Conservation (phyloP, 2,113 vertebrate species). For the Daphoenositta chrysoptera region DNA sequence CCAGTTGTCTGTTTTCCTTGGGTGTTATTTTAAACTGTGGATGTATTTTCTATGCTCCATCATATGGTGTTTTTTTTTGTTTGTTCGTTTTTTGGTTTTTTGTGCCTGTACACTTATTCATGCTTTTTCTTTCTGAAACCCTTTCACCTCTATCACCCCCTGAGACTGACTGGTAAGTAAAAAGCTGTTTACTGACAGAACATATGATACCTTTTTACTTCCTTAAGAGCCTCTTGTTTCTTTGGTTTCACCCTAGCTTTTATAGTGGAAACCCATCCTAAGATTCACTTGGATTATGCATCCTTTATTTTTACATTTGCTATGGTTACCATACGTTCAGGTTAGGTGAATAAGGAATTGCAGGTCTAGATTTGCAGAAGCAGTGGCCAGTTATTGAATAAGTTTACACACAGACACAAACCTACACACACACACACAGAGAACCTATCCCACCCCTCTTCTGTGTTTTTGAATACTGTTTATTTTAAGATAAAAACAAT, state of each 20-base stretch:
- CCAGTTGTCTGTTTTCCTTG: not conserved
- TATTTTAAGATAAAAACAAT: not conserved
- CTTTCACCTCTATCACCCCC: not conserved
- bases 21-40: not conserved
- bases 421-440: too few relatives aligned
- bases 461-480: not conserved
- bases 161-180: not conserved
- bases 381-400: not conserved
- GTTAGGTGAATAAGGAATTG: not conserved
- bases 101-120: not conserved
- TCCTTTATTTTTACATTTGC: not conserved
- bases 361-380: not conserved
- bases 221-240: not conserved
- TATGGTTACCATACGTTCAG: not conserved
- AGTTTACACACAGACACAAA: not conserved
- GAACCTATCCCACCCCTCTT: fast-evolving
- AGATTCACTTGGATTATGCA: not conserved
- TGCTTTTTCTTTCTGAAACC: not conserved
- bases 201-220: not conserved
- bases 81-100: not conserved
- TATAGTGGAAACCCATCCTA: not conserved
- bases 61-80: not conserved
- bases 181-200: not conserved
- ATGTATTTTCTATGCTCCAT: not conserved
- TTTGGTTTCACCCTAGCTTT: not conserved